Evolutionary conservation across 37 sponge, comb jelly and placozoan genomes (phyloP).

Genomic region (Axinella damicornis): DNA sequence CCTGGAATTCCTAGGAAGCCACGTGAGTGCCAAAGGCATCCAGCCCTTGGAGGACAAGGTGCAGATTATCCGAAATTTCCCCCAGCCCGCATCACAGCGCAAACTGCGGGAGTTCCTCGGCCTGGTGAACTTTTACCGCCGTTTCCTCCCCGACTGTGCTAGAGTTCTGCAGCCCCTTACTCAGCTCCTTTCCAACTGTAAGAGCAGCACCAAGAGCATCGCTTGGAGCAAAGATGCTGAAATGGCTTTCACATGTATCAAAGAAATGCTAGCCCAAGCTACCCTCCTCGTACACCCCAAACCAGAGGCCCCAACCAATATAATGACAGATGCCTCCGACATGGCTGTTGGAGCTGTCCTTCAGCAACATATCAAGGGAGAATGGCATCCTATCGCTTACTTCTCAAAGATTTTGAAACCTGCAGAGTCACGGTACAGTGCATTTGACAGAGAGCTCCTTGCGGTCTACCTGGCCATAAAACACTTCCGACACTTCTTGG

Average conservation of each 20-base stretch:
- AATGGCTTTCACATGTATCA: constrained; percentile 43
- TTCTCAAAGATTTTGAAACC: constrained; percentile 51
- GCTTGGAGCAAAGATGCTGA: constrained; percentile 29
- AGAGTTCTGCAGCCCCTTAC: constrained; percentile 34
- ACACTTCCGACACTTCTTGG: constrained; percentile 57
- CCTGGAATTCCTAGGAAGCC: constrained; percentile 17
- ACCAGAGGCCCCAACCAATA: constrained; percentile 51
- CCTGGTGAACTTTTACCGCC: constrained; percentile 69
- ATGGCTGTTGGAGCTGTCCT: constrained; percentile 54
- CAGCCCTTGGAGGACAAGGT: constrained; percentile 7
- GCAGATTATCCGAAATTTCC: constrained; percentile 43
- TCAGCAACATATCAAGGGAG: background rate
- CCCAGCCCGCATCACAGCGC: no score
- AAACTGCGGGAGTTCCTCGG: no score
- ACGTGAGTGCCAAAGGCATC: background rate
- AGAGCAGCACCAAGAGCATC: background rate
- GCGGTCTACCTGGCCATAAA: constrained; percentile 59
- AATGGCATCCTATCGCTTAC: constrained; percentile 27
- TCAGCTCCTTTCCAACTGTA: constrained; percentile 1
- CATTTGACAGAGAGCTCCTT: constrained; percentile 70
- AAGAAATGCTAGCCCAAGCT: constrained; percentile 49
- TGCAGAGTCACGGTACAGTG: constrained; percentile 56
- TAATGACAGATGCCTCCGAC: constrained; percentile 75
- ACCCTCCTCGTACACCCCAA: constrained; percentile 55
- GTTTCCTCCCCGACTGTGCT: constrained; percentile 54